Base-by-base conservation (phyloP, 2,113 vertebrate genomes). In the Trochalopteron elliotii region DNA sequence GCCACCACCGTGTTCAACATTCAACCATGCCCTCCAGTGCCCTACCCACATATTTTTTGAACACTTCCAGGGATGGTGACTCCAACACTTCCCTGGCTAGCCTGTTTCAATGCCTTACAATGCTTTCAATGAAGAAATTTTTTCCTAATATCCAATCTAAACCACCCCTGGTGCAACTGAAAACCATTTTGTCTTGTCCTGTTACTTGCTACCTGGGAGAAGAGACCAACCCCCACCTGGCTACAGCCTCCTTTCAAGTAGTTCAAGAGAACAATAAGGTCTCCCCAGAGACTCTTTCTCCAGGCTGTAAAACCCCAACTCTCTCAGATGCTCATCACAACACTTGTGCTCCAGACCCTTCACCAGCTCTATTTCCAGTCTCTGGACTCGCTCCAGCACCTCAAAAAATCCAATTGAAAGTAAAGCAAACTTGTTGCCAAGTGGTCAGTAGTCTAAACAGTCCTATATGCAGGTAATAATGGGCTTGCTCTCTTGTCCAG, bases 191-290 rank as follows among this genome's bases (percentile, higher is more conserved):
- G 1, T 69, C 18, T 83, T 28, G 12, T 63, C 12, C 24, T 40
- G 14, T 40, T n/a, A 25, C 35, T 77, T 50, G 27, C 20, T 63
- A 3, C 15, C 2, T 77, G 31, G 49, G 35, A 77, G 21, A 63
- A 63, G 22, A 49, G 18, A 37, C 31, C 0, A 0, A 35, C 3
- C 4, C 40, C 10, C 25, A 49, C 22, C 31, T 76, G 31, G 27
- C 31, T 50, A 56, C 31, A 77, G 3, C 10, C 35, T 55, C 40
- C 21, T 63, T 69, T 56, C 40, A 49, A 20, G 21, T 3, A 27
- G 21, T 8, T 83, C 21, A 12, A 56, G 12, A 63, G 17, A 49
- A 14, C 0, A 0, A 16, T 47, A 31, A 35, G 4, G 15, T 63
- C 18, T 42, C 18, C 21, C 15, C 56, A 23, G 35, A 50, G 22